Conservation (phyloP, 2,113 vertebrate species). For the Thymallus thymallus region DNA sequence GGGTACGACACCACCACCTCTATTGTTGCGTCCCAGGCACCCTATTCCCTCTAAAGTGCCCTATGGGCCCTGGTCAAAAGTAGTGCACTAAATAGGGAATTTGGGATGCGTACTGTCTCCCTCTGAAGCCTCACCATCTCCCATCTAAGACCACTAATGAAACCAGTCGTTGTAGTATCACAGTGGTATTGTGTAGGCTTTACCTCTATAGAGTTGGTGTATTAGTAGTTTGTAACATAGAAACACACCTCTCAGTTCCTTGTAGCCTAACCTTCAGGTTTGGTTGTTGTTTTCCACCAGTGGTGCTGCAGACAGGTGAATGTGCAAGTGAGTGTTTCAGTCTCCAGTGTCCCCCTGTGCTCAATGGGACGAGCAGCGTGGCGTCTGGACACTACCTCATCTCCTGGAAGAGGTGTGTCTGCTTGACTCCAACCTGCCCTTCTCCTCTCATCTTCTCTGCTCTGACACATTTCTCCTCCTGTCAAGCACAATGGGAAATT, state of each 20-base stretch:
- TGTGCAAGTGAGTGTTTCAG: constrained; percentile 94
- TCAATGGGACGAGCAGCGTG: constrained; percentile 75
- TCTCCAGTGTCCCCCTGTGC: constrained; percentile 81
- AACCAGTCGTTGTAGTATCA: too few species aligned
- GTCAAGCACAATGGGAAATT: neutral
- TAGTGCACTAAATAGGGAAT: too few species aligned
- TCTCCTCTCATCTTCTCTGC: neutral
- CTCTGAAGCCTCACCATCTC: too few species aligned
- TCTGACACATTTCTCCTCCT: too few species aligned
- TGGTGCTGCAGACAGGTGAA: constrained; percentile 91
- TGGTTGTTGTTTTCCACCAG: constrained; percentile 58
- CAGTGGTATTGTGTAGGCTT: too few species aligned
- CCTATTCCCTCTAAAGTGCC: too few species aligned
- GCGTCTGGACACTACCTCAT: constrained; percentile 88
- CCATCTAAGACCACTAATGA: too few species aligned
- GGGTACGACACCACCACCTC: constrained; percentile 65
- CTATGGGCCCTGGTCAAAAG: too few species aligned
- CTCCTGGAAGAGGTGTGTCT: constrained; percentile 87
- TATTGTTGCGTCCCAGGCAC: too few species aligned
- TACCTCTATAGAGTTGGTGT: neutral
- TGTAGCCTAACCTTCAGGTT: neutral
- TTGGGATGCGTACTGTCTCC: too few species aligned
- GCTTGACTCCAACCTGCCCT: too few species aligned
- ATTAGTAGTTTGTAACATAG: neutral
- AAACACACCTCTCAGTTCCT: too few species aligned